Evolutionary conservation across 2,113 vertebrate genomes (phyloP).

Genomic region (Phylloscopus trochiloides): DNA sequence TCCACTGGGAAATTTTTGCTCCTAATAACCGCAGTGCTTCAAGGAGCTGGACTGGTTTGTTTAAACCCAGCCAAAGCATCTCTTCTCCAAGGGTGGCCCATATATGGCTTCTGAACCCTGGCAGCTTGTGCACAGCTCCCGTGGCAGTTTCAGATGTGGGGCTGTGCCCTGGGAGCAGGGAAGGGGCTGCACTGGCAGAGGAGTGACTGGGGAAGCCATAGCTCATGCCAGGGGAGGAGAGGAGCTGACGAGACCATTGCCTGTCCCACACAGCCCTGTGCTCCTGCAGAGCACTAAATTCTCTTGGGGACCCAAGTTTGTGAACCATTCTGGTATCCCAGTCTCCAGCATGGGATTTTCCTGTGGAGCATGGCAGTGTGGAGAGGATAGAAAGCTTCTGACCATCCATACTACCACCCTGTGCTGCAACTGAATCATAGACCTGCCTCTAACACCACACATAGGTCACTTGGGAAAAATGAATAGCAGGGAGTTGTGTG

Average conservation of each 20-base stretch:
- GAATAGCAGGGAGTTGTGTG: not conserved
- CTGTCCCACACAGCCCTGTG: not conserved
- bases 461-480: rapidly evolving
- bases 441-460: not conserved
- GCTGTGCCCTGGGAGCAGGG: not conserved
- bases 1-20: not conserved
- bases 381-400: not conserved
- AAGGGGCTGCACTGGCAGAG: not conserved
- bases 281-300: not conserved
- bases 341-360: not conserved
- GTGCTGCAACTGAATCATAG: not conserved
- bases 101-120: not conserved
- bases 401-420: not conserved
- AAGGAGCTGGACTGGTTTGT: not conserved
- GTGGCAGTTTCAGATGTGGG: rapidly evolving
- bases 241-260: rapidly evolving
- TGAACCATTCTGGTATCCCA: not conserved
- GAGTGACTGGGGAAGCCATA: not conserved
- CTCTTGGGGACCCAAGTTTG: not conserved
- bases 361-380: not conserved
- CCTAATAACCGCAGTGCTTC: not conserved
- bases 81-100: not conserved
- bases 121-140: not conserved
- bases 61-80: not conserved
- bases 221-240: rapidly evolving